Base-by-base conservation (phyloP, 2,888 invertebrate genomes). In the Loripinus fragilis region DNA sequence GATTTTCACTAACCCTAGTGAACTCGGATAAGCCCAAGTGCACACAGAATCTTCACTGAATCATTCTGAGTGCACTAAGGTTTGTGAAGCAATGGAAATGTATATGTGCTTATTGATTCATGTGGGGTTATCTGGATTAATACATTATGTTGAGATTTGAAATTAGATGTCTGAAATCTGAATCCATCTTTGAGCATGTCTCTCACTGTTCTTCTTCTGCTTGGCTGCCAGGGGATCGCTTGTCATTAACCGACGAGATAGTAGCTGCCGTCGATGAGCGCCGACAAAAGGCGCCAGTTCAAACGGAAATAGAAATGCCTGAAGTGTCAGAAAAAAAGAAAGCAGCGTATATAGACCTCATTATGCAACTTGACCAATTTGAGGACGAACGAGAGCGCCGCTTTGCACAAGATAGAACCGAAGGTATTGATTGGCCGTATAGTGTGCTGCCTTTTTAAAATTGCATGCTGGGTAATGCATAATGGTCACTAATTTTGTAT, bases 271-370 rank as follows among this genome's bases (percentile, higher is more conserved):
- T 90, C 55, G 90, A 90, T 76, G 78, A 80, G 48, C 86, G 91
- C 42, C 85, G 90, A 66, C 88, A 88, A 67, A 82, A 85, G 50
- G 89, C 87, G 30, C 73, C 79, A 55, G 68, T 70, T n/a, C 64
- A 45, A 3, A 65, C 78, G 7, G 80, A 87, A 30, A 74, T 77
- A 20, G 86, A 85, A 65, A 50, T 80, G 2, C 84, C 81, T 50
- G 87, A 84, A 66, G 71, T 85, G 25, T 74, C 85, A 48, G 78
- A 91, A 87, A 90, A 86, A 91, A 93, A 88, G 91, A 90, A 83
- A 87, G 91, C 88, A 85, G 92, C 91, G 5, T 92, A 87, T 75
- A 67, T 88, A 45, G 87, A 88, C 76, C 86, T 92, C 30, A 90
- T 90, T 28, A 73, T 78, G 68, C 86, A 90, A 74, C 74, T 92